Evolutionary conservation across 2,888 invertebrate species (phyloP).

Genomic region (Mythimna albipuncta): DNA sequence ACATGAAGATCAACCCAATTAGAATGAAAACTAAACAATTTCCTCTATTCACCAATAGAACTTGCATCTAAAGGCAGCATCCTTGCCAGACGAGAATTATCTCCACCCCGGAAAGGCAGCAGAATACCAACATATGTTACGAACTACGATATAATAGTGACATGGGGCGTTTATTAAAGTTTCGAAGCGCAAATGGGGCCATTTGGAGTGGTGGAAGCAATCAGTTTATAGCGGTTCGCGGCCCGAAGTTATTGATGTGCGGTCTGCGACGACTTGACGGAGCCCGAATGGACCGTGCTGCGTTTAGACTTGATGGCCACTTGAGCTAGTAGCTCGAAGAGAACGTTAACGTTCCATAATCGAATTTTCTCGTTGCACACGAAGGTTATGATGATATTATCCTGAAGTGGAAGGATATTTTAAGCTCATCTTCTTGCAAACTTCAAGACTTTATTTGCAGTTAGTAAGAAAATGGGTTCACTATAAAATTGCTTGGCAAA

Average conservation of each 20-base stretch:
- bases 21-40: conserved; percentile 26
- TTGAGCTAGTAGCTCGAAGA: conserved; percentile 39
- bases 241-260: conserved; percentile 83
- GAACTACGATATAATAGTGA: conserved; percentile 54
- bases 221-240: conserved; percentile 84
- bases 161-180: conserved; percentile 62
- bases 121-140: conserved; percentile 53
- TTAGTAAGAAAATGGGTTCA: conserved; percentile 18
- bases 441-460: conserved; percentile 17
- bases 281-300: conserved; percentile 67
- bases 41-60: conserved; percentile 2
- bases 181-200: conserved; percentile 69
- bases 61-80: conserved; percentile 20
- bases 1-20: conserved; percentile 34
- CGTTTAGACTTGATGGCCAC: conserved; percentile 62
- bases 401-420: not conserved
- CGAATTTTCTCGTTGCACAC: not conserved
- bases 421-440: conserved; percentile 6
- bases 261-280: conserved; percentile 74
- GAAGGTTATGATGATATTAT: not conserved
- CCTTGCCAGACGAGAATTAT: conserved; percentile 38
- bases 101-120: conserved; percentile 43
- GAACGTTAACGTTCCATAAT: not conserved
- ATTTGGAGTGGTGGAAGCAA: conserved; percentile 77
- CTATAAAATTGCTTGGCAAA: conserved; percentile 25